A percentile compares a stretch with the other conserved stretches of the same genome.
Evolutionary conservation across 2,888 invertebrate species (phyloP).

Genomic region (Antheraea assamensis): DNA sequence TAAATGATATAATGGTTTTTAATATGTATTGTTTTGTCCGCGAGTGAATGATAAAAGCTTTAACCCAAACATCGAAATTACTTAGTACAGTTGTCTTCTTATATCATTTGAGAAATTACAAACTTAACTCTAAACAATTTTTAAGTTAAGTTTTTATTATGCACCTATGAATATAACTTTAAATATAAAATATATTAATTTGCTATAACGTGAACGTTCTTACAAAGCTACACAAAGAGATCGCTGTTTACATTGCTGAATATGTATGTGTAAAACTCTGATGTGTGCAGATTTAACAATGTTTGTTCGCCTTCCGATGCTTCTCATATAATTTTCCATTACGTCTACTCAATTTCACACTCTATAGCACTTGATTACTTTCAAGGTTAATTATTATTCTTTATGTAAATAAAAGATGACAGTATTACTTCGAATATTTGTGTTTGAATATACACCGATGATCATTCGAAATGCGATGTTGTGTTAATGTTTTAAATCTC

Average conservation of each 20-base stretch:
- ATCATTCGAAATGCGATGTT: neutral
- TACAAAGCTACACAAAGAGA: neutral
- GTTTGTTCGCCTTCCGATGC: neutral
- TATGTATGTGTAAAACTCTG: neutral
- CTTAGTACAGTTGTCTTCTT: no score
- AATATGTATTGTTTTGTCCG: neutral
- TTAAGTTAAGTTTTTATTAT: neutral
- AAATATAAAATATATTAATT: neutral
- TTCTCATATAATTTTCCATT: neutral
- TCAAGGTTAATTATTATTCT: neutral
- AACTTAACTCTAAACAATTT: neutral
- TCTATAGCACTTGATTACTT: neutral
- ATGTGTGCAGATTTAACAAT: neutral
- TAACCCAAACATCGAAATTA: neutral
- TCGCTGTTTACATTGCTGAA: neutral
- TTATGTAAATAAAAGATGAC: neutral
- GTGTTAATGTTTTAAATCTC: neutral
- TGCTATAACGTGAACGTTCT: neutral
- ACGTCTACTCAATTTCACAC: conserved; percentile 6
- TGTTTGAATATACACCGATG: neutral
- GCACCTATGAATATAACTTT: neutral
- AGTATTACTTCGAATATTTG: neutral
- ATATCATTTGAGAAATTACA: neutral
- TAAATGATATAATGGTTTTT: neutral
- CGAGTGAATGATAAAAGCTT: neutral